These are phyloP conservation scores for Melanargia galathea DNA, from an alignment of 2,888 invertebrate genomes.

Conservation along the genomic window DNA sequence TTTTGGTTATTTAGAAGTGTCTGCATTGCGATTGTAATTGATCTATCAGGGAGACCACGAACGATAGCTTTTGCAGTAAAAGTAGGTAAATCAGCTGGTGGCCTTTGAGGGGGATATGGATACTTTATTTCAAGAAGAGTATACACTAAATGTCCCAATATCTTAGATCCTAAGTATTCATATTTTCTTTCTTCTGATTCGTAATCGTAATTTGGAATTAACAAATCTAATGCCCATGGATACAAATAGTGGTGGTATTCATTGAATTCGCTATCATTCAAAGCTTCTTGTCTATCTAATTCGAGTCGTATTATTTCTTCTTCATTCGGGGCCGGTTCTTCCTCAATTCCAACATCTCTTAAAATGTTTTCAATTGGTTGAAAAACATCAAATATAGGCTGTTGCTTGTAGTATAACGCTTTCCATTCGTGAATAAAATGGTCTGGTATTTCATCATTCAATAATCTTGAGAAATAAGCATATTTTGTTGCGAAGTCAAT, in stretches of 20 bases:
- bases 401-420: slow-evolving; percentile 76
- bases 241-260: slow-evolving; percentile 79
- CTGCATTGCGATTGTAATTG: slow-evolving; percentile 67
- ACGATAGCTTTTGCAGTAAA: slow-evolving; percentile 67
- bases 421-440: slow-evolving; percentile 81
- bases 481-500: slow-evolving; percentile 79
- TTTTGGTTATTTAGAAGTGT: slow-evolving; percentile 62
- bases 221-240: slow-evolving; percentile 78
- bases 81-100: slow-evolving; percentile 62
- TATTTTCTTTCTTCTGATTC: slow-evolving; percentile 70
- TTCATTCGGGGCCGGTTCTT: slow-evolving; percentile 53
- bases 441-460: slow-evolving; percentile 70
- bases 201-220: slow-evolving; percentile 67
- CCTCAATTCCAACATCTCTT: slow-evolving; percentile 55
- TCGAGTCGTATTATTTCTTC: slow-evolving; percentile 76
- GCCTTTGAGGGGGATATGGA: slow-evolving; percentile 61
- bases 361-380: slow-evolving; percentile 67
- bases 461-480: slow-evolving; percentile 71
- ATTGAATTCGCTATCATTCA: slow-evolving; percentile 80
- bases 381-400: slow-evolving; percentile 79
- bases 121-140: slow-evolving; percentile 77
- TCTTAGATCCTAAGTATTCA: slow-evolving; percentile 67
- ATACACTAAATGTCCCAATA: slow-evolving; percentile 80
- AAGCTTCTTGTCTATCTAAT: slow-evolving; percentile 74
- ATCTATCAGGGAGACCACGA: slow-evolving; percentile 69